A percentile compares a stretch with the other conserved stretches of the same genome.
Evolutionary conservation across 2,797 vertebrate species (phyloP).

Genomic region (Lepidocolaptes lacrymiger): DNA sequence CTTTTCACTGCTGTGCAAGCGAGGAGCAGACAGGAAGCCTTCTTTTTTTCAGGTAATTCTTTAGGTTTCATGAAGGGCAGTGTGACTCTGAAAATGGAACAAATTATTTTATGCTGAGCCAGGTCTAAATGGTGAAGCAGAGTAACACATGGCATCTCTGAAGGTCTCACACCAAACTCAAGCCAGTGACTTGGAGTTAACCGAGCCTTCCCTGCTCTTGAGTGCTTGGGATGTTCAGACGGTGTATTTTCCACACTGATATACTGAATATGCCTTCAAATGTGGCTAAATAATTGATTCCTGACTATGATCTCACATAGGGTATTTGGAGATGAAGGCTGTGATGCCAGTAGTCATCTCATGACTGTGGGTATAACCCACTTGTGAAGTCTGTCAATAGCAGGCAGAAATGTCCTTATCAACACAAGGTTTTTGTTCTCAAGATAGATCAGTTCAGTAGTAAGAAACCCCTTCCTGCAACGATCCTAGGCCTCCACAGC

Average conservation of each 20-base stretch:
- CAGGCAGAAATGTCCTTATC: neutral
- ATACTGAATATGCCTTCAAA: neutral
- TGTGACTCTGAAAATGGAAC: neutral
- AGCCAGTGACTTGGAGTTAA: neutral
- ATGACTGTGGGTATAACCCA: neutral
- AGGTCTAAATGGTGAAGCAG: neutral
- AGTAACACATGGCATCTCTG: neutral
- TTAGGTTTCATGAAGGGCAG: neutral
- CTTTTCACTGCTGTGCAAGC: neutral
- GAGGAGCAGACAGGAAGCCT: neutral
- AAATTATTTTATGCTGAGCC: neutral
- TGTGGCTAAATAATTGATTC: neutral
- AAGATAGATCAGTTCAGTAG: neutral
- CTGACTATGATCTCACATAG: accelerated
- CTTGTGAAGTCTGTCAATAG: neutral
- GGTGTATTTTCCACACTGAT: neutral
- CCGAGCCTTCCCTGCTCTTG: neutral
- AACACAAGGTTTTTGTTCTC: neutral
- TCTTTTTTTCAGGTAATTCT: neutral
- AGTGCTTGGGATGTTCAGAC: neutral
- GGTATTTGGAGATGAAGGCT: neutral
- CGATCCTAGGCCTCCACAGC: neutral
- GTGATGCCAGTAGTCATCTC: neutral
- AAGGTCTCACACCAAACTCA: neutral
- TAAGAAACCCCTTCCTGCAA: neutral